These are phyloP conservation scores for Gephyroberyx darwinii DNA, from an alignment of 2,797 vertebrate species.

Conservation along the genomic window DNA sequence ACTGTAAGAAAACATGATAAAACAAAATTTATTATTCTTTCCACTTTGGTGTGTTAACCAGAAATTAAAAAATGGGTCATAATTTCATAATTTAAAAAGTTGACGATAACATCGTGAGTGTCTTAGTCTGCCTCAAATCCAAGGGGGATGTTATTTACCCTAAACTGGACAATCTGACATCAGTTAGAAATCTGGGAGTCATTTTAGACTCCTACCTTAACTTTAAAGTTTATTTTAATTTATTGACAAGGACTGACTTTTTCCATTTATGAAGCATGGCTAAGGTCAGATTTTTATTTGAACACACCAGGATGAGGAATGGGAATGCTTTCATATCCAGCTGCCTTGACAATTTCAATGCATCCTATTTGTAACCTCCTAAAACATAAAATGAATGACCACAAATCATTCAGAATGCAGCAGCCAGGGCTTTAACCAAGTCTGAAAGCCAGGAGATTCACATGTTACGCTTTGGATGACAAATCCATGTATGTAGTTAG, in stretches of 20 bases:
- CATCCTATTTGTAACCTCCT: slow-evolving; percentile 1
- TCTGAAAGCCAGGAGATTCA: slow-evolving; percentile 10
- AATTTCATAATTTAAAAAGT: slow-evolving; percentile 9
- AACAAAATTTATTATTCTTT: slow-evolving; percentile 1
- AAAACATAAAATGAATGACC: slow-evolving; percentile 16
- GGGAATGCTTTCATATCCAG: not conserved
- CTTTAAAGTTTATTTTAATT: slow-evolving; percentile 2
- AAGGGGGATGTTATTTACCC: not conserved
- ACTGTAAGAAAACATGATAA: slow-evolving; percentile 19
- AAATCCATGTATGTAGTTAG: too few relatives aligned
- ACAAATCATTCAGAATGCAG: slow-evolving; percentile 10
- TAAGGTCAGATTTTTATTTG: not conserved
- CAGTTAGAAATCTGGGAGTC: too few relatives aligned
- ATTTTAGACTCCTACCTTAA: not conserved
- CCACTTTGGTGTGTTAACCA: slow-evolving; percentile 2
- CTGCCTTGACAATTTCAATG: slow-evolving; percentile 11
- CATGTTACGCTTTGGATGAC: not conserved
- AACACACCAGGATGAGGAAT: slow-evolving; percentile 3
- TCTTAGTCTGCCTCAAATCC: slow-evolving; percentile 16
- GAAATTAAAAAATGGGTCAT: slow-evolving; percentile 24
- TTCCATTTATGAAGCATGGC: not conserved
- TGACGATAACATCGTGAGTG: not conserved
- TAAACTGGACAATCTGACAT: too few relatives aligned
- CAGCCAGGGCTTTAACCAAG: slow-evolving; percentile 8
- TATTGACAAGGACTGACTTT: slow-evolving; percentile 4